These are phyloP conservation scores for Trichopoda pennipes DNA, from an alignment of 2,888 invertebrate genomes.

Conservation along the genomic window DNA sequence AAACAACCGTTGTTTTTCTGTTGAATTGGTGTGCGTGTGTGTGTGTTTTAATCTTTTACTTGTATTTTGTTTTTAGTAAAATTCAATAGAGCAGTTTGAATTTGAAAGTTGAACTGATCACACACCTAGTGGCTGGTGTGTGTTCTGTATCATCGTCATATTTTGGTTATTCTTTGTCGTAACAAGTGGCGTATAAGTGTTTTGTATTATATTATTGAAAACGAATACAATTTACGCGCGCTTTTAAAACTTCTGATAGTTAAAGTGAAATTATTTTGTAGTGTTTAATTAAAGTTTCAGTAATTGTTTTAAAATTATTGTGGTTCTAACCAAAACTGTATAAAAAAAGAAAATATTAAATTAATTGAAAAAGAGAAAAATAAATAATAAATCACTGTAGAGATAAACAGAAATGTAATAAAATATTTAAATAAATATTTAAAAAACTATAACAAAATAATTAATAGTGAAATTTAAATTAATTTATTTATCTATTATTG, in stretches of 20 bases:
- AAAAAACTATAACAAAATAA: no score
- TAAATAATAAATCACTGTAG: not conserved
- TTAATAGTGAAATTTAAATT: no score
- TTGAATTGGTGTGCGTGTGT: slow-evolving; percentile 7
- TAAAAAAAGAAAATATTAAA: not conserved
- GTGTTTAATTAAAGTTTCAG: not conserved
- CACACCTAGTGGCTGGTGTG: slow-evolving; percentile 36
- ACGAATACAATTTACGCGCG: slow-evolving; percentile 59
- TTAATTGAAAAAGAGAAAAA: no score
- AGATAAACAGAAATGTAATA: not conserved
- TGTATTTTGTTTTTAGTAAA: slow-evolving; percentile 45
- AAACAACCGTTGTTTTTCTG: slow-evolving; percentile 55
- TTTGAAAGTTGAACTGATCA: slow-evolving; percentile 65
- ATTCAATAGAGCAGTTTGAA: slow-evolving; percentile 63
- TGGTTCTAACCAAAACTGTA: not conserved
- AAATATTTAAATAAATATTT: not conserved
- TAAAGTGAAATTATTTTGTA: slow-evolving; percentile 14
- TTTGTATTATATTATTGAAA: slow-evolving; percentile 29
- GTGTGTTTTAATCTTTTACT: slow-evolving; percentile 24
- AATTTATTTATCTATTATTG: no score
- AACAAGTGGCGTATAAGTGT: slow-evolving; percentile 65
- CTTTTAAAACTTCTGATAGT: slow-evolving; percentile 23
- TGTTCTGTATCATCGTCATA: slow-evolving; percentile 15
- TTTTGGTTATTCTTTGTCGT: slow-evolving; percentile 28
- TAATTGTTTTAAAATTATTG: not conserved